Conservation (phyloP, 2,113 vertebrate species). For the Mesoclemmys tuberculata region DNA sequence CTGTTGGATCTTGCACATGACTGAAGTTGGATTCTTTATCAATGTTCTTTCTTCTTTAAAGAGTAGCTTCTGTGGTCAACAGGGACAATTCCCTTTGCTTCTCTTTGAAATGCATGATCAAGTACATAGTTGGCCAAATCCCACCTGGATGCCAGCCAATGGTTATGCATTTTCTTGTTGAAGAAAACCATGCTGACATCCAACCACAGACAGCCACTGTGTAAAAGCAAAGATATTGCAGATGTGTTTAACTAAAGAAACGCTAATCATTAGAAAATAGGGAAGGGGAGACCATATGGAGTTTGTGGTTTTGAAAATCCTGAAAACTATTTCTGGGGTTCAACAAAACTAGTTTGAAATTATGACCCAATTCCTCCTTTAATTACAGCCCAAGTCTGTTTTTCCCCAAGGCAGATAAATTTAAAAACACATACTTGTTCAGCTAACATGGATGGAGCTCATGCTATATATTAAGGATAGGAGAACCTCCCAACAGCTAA, state of each 20-base stretch:
- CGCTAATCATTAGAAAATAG: constrained; percentile 19
- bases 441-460: neutral
- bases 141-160: constrained; percentile 54
- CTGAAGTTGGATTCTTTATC: neutral
- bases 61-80: neutral
- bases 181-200: constrained; percentile 14
- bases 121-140: neutral
- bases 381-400: constrained; percentile 16
- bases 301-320: constrained; percentile 36
- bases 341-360: constrained; percentile 36
- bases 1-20: neutral
- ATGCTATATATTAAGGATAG: neutral
- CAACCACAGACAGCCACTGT: constrained; percentile 26
- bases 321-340: constrained; percentile 43
- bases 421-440: constrained; percentile 47
- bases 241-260: constrained; percentile 26
- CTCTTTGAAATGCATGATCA: neutral
- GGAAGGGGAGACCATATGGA: constrained; percentile 17
- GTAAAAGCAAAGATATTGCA: neutral
- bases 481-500: neutral
- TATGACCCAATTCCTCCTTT: constrained; percentile 43
- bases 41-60: neutral
- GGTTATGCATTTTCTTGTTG: neutral
- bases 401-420: constrained; percentile 3
- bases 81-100: neutral